Conservation (phyloP, 1,140 invertebrate genomes). For the Drosophila mojavensis region DNA sequence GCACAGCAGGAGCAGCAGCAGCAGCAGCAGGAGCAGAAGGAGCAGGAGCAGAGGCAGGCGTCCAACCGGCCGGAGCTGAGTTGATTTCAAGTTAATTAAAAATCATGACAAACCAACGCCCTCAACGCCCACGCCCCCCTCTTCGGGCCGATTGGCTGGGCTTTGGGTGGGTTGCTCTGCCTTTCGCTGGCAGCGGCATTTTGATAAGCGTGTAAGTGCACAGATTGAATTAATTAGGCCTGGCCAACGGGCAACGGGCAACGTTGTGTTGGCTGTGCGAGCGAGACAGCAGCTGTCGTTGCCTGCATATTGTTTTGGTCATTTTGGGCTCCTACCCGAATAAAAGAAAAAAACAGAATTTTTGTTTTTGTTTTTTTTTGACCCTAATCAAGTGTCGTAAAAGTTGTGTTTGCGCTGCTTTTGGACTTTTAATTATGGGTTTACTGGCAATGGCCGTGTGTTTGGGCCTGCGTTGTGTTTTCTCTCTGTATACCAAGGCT, state of each 20-base stretch:
- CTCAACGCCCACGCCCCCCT: neutral
- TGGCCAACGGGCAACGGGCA: constrained; percentile 5
- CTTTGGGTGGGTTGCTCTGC: constrained; percentile 14
- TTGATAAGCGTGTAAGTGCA: constrained; percentile 83
- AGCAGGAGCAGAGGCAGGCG: neutral
- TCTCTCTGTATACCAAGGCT: constrained; percentile 32
- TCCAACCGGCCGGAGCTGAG: constrained; percentile 24
- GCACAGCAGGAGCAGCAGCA: neutral
- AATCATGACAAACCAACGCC: constrained; percentile 77
- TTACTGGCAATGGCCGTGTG: constrained; percentile 22
- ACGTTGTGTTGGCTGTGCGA: constrained; percentile 20
- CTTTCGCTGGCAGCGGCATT: constrained; percentile 36
- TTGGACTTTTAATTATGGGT: constrained; percentile 68
- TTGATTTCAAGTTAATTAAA: constrained; percentile 84
- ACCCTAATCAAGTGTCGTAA: constrained; percentile 81
- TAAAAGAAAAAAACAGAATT: neutral
- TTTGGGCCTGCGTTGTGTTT: constrained; percentile 23
- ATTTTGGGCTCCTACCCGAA: constrained; percentile 20
- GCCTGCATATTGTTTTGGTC: constrained; percentile 41
- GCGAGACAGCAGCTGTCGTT: constrained; percentile 38
- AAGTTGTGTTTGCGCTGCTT: constrained; percentile 58
- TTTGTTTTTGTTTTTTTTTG: constrained; percentile 18
- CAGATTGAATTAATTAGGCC: constrained; percentile 81
- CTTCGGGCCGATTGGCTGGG: constrained; percentile 12
- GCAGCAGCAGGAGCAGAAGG: too few relatives aligned